Percentiles rank a stretch among this genome's conserved stretches.
Evolutionary conservation across 2,888 invertebrate species (phyloP).

Genomic region (Asteroscopus sphinx): DNA sequence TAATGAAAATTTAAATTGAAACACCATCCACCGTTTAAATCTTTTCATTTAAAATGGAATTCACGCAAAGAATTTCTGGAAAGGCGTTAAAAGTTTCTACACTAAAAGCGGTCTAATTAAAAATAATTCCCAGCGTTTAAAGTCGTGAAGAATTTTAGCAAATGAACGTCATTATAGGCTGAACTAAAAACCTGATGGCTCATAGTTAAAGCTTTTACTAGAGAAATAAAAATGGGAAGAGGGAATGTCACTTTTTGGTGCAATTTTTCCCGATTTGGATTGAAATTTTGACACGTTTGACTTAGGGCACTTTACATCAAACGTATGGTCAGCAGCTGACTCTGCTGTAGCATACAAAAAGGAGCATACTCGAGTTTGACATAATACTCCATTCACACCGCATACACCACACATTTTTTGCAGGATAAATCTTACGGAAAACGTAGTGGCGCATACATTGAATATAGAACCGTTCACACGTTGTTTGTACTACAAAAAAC

Average conservation of each 20-base stretch:
- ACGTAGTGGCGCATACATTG: too few relatives aligned
- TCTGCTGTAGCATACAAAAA: too few relatives aligned
- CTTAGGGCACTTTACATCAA: too few relatives aligned
- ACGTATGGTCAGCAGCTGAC: too few relatives aligned
- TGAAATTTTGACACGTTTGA: neutral
- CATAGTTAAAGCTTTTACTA: constrained; percentile 12
- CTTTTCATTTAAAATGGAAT: constrained; percentile 20
- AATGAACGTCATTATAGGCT: constrained; percentile 41
- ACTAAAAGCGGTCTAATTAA: constrained; percentile 43
- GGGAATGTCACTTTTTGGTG: constrained; percentile 10
- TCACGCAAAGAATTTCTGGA: constrained; percentile 18
- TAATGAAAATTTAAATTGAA: too few relatives aligned
- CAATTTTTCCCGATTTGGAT: neutral
- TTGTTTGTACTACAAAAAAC: too few relatives aligned
- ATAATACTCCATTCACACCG: too few relatives aligned
- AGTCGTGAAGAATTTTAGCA: constrained; percentile 31
- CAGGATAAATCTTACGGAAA: too few relatives aligned
- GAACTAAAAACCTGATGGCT: constrained; percentile 25
- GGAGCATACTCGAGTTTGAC: too few relatives aligned
- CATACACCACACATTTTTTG: too few relatives aligned
- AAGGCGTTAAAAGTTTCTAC: constrained; percentile 19
- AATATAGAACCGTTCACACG: too few relatives aligned
- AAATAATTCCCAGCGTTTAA: constrained; percentile 39
- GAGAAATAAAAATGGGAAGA: constrained; percentile 2
- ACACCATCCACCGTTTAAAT: too few relatives aligned